Percentiles rank a stretch among this genome's conserved stretches.
Conservation (phyloP, 1,140 invertebrate species). For the Drosophila simulans region DNA sequence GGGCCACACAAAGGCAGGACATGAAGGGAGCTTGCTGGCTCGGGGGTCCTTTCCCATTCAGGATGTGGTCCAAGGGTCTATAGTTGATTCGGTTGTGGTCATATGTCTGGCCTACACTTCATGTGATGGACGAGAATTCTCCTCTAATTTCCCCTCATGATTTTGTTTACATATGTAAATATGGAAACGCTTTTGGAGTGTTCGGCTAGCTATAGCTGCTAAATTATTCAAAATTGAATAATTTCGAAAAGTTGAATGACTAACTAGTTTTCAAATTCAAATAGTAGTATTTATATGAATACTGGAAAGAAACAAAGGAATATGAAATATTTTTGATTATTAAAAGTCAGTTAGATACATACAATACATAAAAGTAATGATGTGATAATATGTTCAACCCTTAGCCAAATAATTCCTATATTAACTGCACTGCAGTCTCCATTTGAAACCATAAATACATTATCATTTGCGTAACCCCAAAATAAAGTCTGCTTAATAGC, state of each 20-base stretch:
- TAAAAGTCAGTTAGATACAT: too few relatives aligned
- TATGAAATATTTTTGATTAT: not conserved
- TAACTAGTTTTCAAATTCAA: not conserved
- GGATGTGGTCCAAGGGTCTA: constrained; percentile 20
- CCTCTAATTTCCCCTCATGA: constrained; percentile 19
- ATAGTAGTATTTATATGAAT: not conserved
- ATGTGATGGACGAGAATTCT: constrained; percentile 16
- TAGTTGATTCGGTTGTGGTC: constrained; percentile 32
- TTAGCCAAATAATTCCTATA: not conserved
- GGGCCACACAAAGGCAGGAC: constrained; percentile 4
- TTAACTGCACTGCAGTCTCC: constrained; percentile 1
- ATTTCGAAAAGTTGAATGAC: not conserved
- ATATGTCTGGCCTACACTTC: constrained; percentile 1
- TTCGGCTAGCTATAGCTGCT: not conserved
- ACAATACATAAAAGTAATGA: too few relatives aligned
- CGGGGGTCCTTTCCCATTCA: not conserved
- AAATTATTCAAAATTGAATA: constrained; percentile 26
- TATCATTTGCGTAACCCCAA: not conserved
- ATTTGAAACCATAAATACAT: constrained; percentile 12
- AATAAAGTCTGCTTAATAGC: constrained; percentile 2
- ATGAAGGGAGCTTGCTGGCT: too few relatives aligned
- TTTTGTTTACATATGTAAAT: constrained; percentile 51
- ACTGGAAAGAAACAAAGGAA: too few relatives aligned
- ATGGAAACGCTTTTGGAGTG: not conserved
- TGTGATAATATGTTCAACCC: not conserved